Evolutionary conservation across 2,888 invertebrate genomes (phyloP).

Genomic region (Drosophila prolongata): DNA sequence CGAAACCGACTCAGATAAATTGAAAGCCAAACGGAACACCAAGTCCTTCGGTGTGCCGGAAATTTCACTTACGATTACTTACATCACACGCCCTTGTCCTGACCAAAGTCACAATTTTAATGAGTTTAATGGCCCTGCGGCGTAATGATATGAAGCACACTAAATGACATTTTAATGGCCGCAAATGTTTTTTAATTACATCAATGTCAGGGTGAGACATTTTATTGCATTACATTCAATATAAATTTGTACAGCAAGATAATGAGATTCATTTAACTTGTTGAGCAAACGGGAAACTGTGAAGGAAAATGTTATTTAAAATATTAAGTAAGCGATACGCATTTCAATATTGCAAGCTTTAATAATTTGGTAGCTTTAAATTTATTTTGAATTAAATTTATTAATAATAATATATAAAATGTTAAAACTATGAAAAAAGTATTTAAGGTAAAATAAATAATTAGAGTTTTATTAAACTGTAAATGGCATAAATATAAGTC

Average conservation of each 20-base stretch:
- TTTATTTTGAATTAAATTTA: too few species aligned
- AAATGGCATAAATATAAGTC: too few species aligned
- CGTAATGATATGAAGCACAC: slow-evolving; percentile 58
- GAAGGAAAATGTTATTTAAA: too few species aligned
- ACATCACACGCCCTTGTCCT: slow-evolving; percentile 20
- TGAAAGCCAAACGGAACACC: slow-evolving; percentile 44
- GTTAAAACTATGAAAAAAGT: too few species aligned
- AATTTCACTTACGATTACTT: slow-evolving; percentile 29
- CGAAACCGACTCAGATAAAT: slow-evolving; percentile 55
- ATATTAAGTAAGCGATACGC: too few species aligned
- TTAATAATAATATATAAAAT: too few species aligned
- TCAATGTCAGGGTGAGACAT: slow-evolving; percentile 53
- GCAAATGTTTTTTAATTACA: slow-evolving; percentile 74
- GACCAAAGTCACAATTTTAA: slow-evolving; percentile 61
- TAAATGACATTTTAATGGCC: slow-evolving; percentile 68
- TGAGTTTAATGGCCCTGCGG: slow-evolving; percentile 62
- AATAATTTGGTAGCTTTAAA: too few species aligned
- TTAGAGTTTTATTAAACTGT: too few species aligned
- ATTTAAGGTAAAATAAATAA: too few species aligned
- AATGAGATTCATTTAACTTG: slow-evolving; percentile 21
- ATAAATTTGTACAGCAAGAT: slow-evolving; percentile 24
- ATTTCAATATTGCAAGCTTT: too few species aligned
- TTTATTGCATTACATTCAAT: slow-evolving; percentile 49
- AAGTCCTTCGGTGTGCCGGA: slow-evolving; percentile 12
- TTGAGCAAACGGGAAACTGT: too few species aligned